Conservation (phyloP, 2,797 vertebrate genomes). For the Acanthornis magna region DNA sequence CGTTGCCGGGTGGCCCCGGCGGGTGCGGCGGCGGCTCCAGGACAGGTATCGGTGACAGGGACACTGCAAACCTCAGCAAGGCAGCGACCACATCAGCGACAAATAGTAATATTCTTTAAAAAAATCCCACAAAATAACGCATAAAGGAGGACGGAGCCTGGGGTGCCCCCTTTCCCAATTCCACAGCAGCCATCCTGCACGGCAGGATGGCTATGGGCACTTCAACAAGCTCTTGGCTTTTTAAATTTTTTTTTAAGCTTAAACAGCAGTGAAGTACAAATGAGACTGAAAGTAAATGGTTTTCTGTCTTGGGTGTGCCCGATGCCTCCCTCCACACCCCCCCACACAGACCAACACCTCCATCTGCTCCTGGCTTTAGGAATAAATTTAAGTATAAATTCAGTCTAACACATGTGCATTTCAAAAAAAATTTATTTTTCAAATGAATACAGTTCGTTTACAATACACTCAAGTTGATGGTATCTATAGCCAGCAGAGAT, state of each 20-base stretch:
- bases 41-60: not conserved
- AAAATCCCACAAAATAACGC: not conserved
- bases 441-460: conserved; percentile 37
- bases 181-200: not conserved
- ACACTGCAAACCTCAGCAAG: not conserved
- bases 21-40: not conserved
- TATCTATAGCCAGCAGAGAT: conserved; percentile 57
- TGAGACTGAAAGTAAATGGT: rapidly evolving
- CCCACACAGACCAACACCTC: not conserved
- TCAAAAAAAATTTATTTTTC: conserved; percentile 51
- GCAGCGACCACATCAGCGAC: not conserved
- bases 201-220: not conserved
- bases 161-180: not conserved
- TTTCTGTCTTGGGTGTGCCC: not conserved
- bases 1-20: not conserved
- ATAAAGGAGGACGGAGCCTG: not conserved
- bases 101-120: rapidly evolving
- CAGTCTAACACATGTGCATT: not conserved
- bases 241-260: not conserved
- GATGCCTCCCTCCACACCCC: not conserved
- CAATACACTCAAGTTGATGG: conserved; percentile 50
- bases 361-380: not conserved
- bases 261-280: not conserved
- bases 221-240: not conserved
- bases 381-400: not conserved